A percentile compares a stretch with the other conserved stretches of the same genome.
Conservation (phyloP, 2,113 vertebrate species). For the Cricetomys ansorgei region DNA sequence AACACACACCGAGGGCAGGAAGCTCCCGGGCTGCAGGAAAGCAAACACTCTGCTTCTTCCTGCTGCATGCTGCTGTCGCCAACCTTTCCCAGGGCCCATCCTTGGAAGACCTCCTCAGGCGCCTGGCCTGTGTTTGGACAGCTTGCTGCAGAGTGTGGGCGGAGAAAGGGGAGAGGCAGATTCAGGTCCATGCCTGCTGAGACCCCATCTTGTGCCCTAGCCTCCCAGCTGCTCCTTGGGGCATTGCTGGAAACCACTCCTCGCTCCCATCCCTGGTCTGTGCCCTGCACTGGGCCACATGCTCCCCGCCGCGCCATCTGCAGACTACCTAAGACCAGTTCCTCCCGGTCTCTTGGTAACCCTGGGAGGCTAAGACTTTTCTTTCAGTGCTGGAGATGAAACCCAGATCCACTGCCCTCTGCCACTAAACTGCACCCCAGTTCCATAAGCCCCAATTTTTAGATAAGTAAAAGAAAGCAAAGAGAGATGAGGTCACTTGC, state of each 20-base stretch:
- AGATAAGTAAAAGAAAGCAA: neutral
- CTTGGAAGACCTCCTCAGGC: slow-evolving; percentile 88
- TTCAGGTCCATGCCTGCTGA: neutral
- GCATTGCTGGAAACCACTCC: neutral
- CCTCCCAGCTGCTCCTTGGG: neutral
- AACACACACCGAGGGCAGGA: slow-evolving; percentile 87
- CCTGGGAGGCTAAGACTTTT: neutral
- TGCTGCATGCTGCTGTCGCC: slow-evolving; percentile 83
- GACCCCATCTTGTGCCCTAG: neutral
- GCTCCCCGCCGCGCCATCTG: accelerated
- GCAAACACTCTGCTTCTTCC: slow-evolving; percentile 90
- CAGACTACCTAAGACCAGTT: neutral
- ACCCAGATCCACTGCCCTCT: neutral
- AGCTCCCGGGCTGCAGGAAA: slow-evolving; percentile 89
- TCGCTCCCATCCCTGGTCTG: neutral
- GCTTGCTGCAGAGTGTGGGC: slow-evolving; percentile 88
- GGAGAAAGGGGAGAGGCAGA: slow-evolving; percentile 84
- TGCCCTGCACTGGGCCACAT: neutral
- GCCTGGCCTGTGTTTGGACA: slow-evolving; percentile 92
- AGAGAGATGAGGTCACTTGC: neutral
- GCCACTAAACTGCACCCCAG: neutral
- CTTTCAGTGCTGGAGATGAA: neutral
- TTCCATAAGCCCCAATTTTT: neutral
- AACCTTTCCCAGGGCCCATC: slow-evolving; percentile 92
- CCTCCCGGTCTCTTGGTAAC: neutral